Conservation (phyloP, 2,888 invertebrate genomes). For the Sphecodes monilicornis region DNA sequence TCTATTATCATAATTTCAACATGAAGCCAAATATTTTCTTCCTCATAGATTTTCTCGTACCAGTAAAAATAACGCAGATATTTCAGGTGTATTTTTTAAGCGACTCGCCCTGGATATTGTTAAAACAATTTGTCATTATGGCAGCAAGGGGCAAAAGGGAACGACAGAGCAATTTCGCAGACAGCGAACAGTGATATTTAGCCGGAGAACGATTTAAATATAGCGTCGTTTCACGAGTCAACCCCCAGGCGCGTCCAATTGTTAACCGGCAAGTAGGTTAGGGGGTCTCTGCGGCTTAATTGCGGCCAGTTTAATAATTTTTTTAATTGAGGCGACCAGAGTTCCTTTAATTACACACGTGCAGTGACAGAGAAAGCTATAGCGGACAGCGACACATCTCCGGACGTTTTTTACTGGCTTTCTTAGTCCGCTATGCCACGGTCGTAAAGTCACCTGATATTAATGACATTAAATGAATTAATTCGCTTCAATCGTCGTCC, state of each 20-base stretch:
- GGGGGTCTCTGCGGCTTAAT: slow-evolving; percentile 69
- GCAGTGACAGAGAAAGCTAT: slow-evolving; percentile 67
- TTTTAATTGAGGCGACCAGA: slow-evolving; percentile 65
- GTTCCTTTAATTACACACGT: slow-evolving; percentile 69
- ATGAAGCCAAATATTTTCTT: no score
- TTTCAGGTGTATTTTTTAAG: no score
- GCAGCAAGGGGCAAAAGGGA: not conserved
- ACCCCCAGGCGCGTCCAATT: slow-evolving; percentile 58
- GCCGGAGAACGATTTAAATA: slow-evolving; percentile 32
- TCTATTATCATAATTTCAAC: no score
- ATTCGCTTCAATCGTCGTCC: not conserved
- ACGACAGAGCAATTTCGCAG: slow-evolving; percentile 21
- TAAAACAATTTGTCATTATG: not conserved
- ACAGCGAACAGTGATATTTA: slow-evolving; percentile 51
- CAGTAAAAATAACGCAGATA: no score
- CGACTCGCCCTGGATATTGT: no score
- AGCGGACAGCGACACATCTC: slow-evolving; percentile 15
- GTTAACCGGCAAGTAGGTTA: slow-evolving; percentile 69
- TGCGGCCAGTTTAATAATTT: slow-evolving; percentile 67
- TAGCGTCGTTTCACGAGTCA: slow-evolving; percentile 26
- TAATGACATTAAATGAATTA: slow-evolving; percentile 1
- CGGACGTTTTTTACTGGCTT: slow-evolving; percentile 12
- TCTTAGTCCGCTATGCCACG: not conserved
- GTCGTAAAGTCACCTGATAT: not conserved
- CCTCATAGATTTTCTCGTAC: no score